Conservation (phyloP, 2,797 vertebrate species). For the Lacerta agilis region DNA sequence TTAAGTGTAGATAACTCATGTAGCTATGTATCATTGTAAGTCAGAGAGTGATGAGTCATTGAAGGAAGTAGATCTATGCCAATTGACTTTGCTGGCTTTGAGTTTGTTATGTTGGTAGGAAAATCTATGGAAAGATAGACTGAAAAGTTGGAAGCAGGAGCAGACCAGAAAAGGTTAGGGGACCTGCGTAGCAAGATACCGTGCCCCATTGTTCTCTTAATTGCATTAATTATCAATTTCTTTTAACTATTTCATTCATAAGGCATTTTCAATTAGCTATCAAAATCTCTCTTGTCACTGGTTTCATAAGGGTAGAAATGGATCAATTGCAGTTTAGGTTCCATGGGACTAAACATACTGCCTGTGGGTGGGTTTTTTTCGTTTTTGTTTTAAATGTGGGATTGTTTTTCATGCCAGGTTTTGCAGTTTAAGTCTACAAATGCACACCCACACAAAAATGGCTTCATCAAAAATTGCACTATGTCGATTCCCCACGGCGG, state of each 20-base stretch:
- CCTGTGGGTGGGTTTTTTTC: not conserved
- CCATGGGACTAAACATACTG: not conserved
- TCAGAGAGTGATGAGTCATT: not conserved
- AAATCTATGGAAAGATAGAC: not conserved
- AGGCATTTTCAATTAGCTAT: not conserved
- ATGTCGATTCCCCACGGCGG: too few relatives aligned
- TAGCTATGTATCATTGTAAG: not conserved
- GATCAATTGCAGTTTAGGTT: not conserved
- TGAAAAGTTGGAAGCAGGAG: not conserved
- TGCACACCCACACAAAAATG: not conserved
- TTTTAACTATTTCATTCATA: not conserved
- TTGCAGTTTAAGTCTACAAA: not conserved
- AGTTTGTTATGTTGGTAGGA: not conserved
- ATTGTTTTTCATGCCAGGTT: not conserved
- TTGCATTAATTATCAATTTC: not conserved
- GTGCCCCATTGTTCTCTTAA: not conserved
- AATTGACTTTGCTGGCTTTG: not conserved
- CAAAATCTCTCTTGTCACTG: not conserved
- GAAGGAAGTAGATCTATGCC: not conserved
- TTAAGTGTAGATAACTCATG: not conserved
- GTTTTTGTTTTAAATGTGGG: not conserved
- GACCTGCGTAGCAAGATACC: not conserved
- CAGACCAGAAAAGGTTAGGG: not conserved
- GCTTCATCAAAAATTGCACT: constrained; percentile 21
- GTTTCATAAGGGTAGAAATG: not conserved